Evolutionary conservation across 2,797 vertebrate genomes (phyloP), one percentile per base, ranked within the genome.

Genomic region (Iguana delicatissima): DNA sequence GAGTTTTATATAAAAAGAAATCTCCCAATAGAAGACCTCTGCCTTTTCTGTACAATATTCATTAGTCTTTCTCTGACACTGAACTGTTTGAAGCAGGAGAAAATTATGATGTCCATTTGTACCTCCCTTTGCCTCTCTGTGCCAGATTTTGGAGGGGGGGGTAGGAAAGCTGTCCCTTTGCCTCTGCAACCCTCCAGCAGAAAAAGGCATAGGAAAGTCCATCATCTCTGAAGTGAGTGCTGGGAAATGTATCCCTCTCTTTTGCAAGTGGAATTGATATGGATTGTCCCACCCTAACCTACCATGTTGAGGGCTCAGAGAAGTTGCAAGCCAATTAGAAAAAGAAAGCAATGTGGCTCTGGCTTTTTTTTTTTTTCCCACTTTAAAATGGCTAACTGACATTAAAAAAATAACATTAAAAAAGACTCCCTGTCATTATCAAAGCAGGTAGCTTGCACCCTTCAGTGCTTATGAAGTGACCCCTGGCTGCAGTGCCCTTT

Each of bases 301-400:
- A 6, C 0, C 22, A 50, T 76, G 50, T 89, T 32, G 32, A 32
- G 42, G 69, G 64, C 10, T 52, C 52, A 52, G 10, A 52, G 52
- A 52, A 52, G 8, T 52, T 52, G 52, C 52, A 52, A 52, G 52
- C 52, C 8, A 35, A 8, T 74, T 73, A 20, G 84, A 16, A 85
- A 87, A 87, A 87, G 12, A 87, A 87, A 87, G 12, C 20, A 46
- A 46, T 12, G 26, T 24, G 62, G 32, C 87, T 59, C 67, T n/a
- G 29, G 20, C 80, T 26, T 38, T 9, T 38, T 24, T 79, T 57
- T 57, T 55, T 24, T 85, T 72, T 57, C 14, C 73, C 22, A 62
- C 16, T 29, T 86, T 73, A 80, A 90, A 82, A 81, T 64, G 79
- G 42, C 32, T 8, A 52, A 1, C 1, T 12, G 52, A 52, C 52